phyloP scores from a whole-genome alignment of 2,797 vertebrate species.

The Parauchenoglanis ngamensis region DNA sequence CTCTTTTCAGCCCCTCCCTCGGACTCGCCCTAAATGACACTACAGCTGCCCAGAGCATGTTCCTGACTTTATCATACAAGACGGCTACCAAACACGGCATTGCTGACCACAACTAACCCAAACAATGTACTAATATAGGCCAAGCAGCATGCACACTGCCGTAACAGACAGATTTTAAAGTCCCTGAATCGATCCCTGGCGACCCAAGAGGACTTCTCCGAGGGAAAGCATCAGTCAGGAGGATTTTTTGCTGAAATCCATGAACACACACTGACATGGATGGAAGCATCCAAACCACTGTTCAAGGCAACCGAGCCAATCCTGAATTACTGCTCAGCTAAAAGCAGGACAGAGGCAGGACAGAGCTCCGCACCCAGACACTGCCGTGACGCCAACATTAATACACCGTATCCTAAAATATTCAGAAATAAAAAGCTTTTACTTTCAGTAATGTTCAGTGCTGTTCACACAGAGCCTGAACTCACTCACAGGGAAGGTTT shows the following conservation, averaged over 20 bases:
- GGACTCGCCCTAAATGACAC: neutral
- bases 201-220: neutral
- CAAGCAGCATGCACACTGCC: neutral
- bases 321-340: neutral
- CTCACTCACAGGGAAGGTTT: too few relatives aligned
- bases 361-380: neutral
- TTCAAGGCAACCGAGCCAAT: neutral
- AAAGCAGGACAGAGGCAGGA: neutral
- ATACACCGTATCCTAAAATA: conserved; percentile 6
- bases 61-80: too few relatives aligned
- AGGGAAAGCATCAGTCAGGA: conserved; percentile 14
- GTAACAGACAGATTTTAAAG: neutral
- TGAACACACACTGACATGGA: neutral
- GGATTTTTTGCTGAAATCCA: neutral
- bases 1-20: neutral
- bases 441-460: neutral
- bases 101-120: neutral
- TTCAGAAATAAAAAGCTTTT: neutral
- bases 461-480: neutral
- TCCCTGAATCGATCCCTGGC: neutral
- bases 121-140: neutral
- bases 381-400: neutral
- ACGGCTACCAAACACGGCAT: neutral
- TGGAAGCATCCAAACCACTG: conserved; percentile 15
- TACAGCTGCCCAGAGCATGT: neutral